Conservation (phyloP, 2,797 vertebrate species). For the Ciconia nigra region DNA sequence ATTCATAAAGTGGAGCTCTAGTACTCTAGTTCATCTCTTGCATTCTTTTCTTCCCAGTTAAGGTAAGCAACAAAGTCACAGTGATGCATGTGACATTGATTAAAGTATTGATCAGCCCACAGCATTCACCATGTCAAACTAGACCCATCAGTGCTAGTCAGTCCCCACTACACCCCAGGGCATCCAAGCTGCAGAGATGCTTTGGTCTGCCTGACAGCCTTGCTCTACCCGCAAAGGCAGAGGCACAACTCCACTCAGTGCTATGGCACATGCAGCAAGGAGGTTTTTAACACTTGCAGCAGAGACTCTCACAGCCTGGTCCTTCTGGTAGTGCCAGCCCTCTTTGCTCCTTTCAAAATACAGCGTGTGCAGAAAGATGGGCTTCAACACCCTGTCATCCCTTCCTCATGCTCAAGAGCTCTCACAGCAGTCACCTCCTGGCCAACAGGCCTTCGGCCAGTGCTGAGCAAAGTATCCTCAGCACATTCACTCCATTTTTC, state of each 20-base stretch:
- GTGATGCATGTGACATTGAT: not conserved
- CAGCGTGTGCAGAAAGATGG: not conserved
- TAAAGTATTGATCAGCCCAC: conserved; percentile 27
- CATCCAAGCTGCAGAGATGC: not conserved
- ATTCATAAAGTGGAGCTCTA: conserved; percentile 1
- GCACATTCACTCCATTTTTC: not conserved
- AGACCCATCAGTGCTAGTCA: not conserved
- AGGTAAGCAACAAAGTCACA: not conserved
- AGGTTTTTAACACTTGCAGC: not conserved
- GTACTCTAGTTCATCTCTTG: conserved; percentile 18
- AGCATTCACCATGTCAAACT: not conserved
- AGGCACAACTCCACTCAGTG: too few species aligned
- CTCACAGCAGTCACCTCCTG: not conserved
- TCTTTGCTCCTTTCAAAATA: not conserved
- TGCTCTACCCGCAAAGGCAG: not conserved
- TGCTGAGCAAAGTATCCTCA: not conserved
- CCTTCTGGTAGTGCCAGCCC: not conserved
- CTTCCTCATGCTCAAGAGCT: not conserved
- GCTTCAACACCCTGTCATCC: not conserved
- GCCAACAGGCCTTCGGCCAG: not conserved
- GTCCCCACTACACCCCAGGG: not conserved
- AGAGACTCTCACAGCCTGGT: not conserved
- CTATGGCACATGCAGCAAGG: too few species aligned
- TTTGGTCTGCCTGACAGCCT: too few species aligned
- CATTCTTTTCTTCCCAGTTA: not conserved